phyloP scores from a whole-genome alignment of 2,113 vertebrate species.

The Pavo muticus region DNA sequence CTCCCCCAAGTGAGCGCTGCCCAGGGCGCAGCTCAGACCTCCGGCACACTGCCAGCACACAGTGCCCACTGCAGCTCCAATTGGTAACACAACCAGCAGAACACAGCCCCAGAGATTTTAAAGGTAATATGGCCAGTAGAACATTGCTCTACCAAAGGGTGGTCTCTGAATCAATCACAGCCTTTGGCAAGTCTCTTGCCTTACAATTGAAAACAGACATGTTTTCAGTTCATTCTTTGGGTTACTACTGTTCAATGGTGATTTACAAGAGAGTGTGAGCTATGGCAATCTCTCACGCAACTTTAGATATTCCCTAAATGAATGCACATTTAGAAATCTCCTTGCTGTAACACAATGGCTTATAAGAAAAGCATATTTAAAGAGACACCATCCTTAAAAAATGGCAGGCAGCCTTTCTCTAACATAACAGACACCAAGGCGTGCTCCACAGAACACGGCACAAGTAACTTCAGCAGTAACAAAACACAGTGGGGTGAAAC shows the following conservation, averaged over 20 bases:
- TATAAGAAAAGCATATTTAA: slow-evolving; percentile 40
- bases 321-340: slow-evolving; percentile 83
- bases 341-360: slow-evolving; percentile 60
- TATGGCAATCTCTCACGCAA: slow-evolving; percentile 90
- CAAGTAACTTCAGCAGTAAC: not conserved
- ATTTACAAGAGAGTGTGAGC: slow-evolving; percentile 91
- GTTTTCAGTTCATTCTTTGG: slow-evolving; percentile 87
- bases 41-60: slow-evolving; percentile 38
- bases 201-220: slow-evolving; percentile 91
- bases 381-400: slow-evolving; percentile 58
- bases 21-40: not conserved
- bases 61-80: slow-evolving; percentile 33
- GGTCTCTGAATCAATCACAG: slow-evolving; percentile 86
- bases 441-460: not conserved
- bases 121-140: slow-evolving; percentile 84
- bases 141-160: slow-evolving; percentile 81
- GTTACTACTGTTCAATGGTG: slow-evolving; percentile 91
- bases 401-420: slow-evolving; percentile 1
- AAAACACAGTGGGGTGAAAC: not conserved
- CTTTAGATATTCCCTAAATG: slow-evolving; percentile 82
- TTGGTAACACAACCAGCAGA: slow-evolving; percentile 52
- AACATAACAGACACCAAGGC: not conserved
- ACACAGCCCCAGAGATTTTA: slow-evolving; percentile 61
- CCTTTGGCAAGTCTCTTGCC: slow-evolving; percentile 83
- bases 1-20: not conserved